These are phyloP conservation scores for Etheostoma cragini DNA, from an alignment of 2,113 vertebrate species.

Conservation along the genomic window DNA sequence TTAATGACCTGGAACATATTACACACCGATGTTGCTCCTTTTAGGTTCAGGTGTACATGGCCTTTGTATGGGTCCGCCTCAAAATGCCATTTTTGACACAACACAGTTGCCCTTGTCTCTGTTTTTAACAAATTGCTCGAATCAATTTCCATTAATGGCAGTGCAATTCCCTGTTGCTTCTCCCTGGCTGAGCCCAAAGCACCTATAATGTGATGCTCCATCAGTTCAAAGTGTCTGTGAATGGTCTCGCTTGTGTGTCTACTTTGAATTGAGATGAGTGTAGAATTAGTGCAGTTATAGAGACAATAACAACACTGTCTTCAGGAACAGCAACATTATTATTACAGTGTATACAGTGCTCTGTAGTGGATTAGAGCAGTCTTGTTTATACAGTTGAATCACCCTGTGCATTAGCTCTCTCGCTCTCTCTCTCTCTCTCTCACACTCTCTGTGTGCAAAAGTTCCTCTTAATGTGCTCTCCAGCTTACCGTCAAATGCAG, in stretches of 20 bases:
- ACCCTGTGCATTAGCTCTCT: constrained; percentile 29
- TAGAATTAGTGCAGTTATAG: constrained; percentile 32
- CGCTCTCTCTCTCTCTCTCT: background rate
- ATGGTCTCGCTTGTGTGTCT: constrained; percentile 4
- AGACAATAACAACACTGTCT: constrained; percentile 43
- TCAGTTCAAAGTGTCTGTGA: constrained; percentile 31
- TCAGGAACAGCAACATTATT: constrained; percentile 36
- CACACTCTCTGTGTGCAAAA: constrained; percentile 12
- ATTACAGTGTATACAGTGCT: constrained; percentile 23
- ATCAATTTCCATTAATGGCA: constrained; percentile 63
- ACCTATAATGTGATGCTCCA: constrained; percentile 40
- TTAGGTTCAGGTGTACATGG: constrained; percentile 29
- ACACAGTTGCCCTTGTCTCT: constrained; percentile 41
- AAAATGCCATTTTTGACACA: constrained; percentile 50
- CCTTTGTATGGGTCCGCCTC: constrained; percentile 27
- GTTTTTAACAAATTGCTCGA: constrained; percentile 66
- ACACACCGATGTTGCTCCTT: constrained; percentile 46
- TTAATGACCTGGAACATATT: constrained; percentile 72
- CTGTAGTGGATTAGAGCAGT: constrained; percentile 25
- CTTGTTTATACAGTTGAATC: constrained; percentile 53
- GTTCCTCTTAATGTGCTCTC: constrained; percentile 49
- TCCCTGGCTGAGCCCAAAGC: constrained; percentile 38
- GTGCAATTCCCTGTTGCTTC: constrained; percentile 42
- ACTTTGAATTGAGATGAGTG: constrained; percentile 46
- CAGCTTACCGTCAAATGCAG: constrained; percentile 25